A percentile compares a stretch with the other conserved stretches of the same genome.
Evolutionary conservation across 1,140 invertebrate genomes (phyloP).

Genomic region (Drosophila orosa): DNA sequence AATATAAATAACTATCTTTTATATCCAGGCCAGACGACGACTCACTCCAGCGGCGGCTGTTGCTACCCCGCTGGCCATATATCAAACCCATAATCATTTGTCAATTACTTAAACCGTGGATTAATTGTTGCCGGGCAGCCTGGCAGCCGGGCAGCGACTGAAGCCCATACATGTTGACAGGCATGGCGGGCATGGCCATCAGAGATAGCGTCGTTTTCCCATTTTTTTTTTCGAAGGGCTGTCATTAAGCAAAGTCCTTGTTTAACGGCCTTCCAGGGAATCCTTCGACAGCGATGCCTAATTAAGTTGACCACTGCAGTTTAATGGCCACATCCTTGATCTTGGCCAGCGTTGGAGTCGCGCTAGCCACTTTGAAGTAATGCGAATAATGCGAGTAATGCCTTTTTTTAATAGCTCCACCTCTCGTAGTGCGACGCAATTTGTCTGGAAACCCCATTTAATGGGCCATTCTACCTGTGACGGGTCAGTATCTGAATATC

Average conservation of each 20-base stretch:
- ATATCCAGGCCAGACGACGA: constrained; percentile 29
- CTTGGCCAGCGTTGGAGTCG: constrained; percentile 29
- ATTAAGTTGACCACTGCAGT: constrained; percentile 34
- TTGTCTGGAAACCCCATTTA: constrained; percentile 19
- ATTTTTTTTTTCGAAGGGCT: constrained; percentile 53
- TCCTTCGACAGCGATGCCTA: constrained; percentile 18
- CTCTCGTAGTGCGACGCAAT: constrained; percentile 34
- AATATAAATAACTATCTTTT: constrained; percentile 32
- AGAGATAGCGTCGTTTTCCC: constrained; percentile 45
- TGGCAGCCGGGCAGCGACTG: not conserved
- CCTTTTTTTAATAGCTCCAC: constrained; percentile 31
- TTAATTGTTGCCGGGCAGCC: constrained; percentile 66
- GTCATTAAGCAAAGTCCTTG: constrained; percentile 54
- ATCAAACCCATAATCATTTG: constrained; percentile 77
- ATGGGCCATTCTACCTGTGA: constrained; percentile 18
- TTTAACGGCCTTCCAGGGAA: constrained; percentile 27
- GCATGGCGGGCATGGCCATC: constrained; percentile 64
- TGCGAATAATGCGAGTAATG: constrained; percentile 36
- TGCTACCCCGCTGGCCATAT: constrained; percentile 51
- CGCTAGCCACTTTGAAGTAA: constrained; percentile 21
- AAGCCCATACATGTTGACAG: constrained; percentile 53
- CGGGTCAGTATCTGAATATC: constrained; percentile 18
- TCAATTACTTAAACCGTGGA: constrained; percentile 80
- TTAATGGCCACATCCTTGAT: constrained; percentile 51
- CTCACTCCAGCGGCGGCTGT: constrained; percentile 31